Conservation (phyloP, 2,797 vertebrate genomes). For the Semotilus atromaculatus region DNA sequence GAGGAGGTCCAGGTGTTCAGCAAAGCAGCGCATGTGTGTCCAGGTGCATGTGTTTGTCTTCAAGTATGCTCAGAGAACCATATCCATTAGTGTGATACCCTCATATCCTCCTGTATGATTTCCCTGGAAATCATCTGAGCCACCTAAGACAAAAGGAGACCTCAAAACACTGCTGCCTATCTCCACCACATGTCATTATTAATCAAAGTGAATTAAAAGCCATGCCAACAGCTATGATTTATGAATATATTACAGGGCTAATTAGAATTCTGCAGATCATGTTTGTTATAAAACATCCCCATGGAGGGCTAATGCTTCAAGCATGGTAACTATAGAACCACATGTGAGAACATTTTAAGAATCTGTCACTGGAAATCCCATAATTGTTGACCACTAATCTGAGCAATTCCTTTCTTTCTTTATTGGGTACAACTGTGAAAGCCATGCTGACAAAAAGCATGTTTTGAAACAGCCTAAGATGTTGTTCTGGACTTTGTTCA, state of each 20-base stretch:
- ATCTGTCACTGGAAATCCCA: neutral
- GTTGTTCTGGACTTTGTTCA: neutral
- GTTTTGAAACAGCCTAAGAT: neutral
- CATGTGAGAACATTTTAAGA: conserved; percentile 28
- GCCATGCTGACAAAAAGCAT: neutral
- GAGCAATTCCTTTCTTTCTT: neutral
- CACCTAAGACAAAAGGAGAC: conserved; percentile 75
- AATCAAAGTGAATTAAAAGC: conserved; percentile 84
- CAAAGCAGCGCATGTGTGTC: conserved; percentile 20
- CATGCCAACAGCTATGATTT: conserved; percentile 79
- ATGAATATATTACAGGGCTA: conserved; percentile 82
- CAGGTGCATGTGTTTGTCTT: conserved; percentile 43
- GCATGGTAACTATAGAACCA: conserved; percentile 35
- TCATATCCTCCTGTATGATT: conserved; percentile 63
- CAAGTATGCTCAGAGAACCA: conserved; percentile 20
- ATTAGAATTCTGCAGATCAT: conserved; percentile 81
- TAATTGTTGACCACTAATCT: neutral
- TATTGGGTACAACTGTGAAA: neutral
- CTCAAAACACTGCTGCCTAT: conserved; percentile 63
- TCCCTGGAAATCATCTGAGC: conserved; percentile 71
- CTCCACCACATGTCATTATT: conserved; percentile 76
- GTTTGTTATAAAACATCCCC: conserved; percentile 73
- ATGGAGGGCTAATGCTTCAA: conserved; percentile 60
- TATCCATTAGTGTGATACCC: conserved; percentile 43
- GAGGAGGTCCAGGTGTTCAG: conserved; percentile 27